phyloP scores from a whole-genome alignment of 2,113 vertebrate species.

The Daphoenositta chrysoptera region DNA sequence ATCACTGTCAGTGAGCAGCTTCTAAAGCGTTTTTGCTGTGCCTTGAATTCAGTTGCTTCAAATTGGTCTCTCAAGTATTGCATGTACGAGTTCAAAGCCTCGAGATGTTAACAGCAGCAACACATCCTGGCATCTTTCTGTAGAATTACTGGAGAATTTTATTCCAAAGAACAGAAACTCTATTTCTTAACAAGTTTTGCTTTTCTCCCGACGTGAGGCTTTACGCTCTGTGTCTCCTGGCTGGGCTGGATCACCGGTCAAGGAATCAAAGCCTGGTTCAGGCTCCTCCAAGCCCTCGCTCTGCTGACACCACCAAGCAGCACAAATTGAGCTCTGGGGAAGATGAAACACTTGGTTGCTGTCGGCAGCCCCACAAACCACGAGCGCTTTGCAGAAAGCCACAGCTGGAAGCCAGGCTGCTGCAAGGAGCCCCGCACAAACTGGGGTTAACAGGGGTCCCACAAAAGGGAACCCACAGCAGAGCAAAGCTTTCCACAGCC shows the following conservation, averaged over 20 bases:
- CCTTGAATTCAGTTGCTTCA: constrained; percentile 44
- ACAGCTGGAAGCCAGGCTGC: no score
- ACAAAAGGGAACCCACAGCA: not conserved
- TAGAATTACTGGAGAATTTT: not conserved
- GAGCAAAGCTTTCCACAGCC: no score
- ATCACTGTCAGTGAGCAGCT: constrained; percentile 43
- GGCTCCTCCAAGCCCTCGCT: not conserved
- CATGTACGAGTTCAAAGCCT: constrained; percentile 56
- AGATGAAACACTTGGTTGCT: not conserved
- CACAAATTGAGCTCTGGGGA: not conserved
- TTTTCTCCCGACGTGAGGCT: not conserved
- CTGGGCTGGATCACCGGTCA: not conserved
- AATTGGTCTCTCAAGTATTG: constrained; percentile 64
- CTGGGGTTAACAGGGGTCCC: accelerated
- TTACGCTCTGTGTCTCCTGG: not conserved
- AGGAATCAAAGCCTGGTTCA: not conserved
- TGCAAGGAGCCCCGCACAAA: not conserved
- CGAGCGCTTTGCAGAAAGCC: not conserved
- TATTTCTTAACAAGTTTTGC: not conserved
- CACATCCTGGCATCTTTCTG: constrained; percentile 34
- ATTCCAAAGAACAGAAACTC: constrained; percentile 19
- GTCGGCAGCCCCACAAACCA: not conserved
- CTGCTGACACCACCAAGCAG: not conserved
- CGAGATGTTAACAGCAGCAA: constrained; percentile 47
- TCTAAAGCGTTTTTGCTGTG: constrained; percentile 30